Percentiles rank a stretch among this genome's conserved stretches.
These are phyloP conservation scores for Hirtodrosophila duncani DNA, from an alignment of 2,888 invertebrate species.

Conservation along the genomic window DNA sequence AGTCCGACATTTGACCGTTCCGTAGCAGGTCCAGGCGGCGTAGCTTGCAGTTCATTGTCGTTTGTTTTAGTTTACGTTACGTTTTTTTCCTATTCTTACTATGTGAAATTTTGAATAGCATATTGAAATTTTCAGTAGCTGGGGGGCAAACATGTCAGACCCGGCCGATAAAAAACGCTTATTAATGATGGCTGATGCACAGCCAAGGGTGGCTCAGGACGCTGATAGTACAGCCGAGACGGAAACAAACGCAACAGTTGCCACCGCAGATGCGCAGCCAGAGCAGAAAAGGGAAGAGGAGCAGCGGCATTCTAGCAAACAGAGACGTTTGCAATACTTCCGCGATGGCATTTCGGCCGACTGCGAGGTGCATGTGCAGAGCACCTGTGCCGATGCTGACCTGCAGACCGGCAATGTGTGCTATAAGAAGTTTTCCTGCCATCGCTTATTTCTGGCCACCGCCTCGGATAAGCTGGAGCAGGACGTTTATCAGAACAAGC, in stretches of 20 bases:
- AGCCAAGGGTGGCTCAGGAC: no score
- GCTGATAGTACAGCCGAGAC: no score
- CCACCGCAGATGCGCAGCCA: background rate
- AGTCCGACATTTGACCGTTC: slow-evolving; percentile 43
- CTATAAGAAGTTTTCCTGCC: slow-evolving; percentile 45
- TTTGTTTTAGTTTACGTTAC: slow-evolving; percentile 1
- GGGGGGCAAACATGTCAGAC: no score
- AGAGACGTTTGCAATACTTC: slow-evolving; percentile 37
- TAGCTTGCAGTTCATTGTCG: slow-evolving; percentile 46
- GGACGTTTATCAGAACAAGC: slow-evolving; percentile 40
- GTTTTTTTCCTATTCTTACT: slow-evolving; percentile 6
- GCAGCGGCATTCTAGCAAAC: slow-evolving; percentile 2
- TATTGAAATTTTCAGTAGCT: no score
- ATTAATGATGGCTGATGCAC: no score
- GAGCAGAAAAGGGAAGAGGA: background rate
- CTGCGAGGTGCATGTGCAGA: slow-evolving; percentile 44
- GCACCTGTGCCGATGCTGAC: background rate
- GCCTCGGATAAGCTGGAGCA: slow-evolving; percentile 46
- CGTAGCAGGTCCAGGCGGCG: slow-evolving; percentile 49
- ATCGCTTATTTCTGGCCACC: slow-evolving; percentile 48
- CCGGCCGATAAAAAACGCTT: no score
- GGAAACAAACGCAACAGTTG: no score
- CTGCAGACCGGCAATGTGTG: slow-evolving; percentile 21
- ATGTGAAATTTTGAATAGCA: slow-evolving; percentile 14
- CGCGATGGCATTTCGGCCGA: slow-evolving; percentile 35